A percentile compares a stretch with the other conserved stretches of the same genome.
These are phyloP conservation scores for Columba livia DNA, from an alignment of 2,113 vertebrate species.

Conservation along the genomic window DNA sequence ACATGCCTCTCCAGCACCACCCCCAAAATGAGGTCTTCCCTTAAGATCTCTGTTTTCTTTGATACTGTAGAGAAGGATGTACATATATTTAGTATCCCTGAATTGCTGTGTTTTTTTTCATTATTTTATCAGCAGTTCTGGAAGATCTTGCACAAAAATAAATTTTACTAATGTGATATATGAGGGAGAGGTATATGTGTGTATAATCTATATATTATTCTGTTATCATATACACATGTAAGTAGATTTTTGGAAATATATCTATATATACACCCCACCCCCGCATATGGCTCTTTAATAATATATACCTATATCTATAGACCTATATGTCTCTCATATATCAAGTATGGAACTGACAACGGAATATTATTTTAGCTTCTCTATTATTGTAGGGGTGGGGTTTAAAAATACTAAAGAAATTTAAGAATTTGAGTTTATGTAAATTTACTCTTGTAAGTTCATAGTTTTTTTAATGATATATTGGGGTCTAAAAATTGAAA, in stretches of 20 bases:
- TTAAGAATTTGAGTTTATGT: neutral
- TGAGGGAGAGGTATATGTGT: neutral
- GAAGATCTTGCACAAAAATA: neutral
- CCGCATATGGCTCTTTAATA: neutral
- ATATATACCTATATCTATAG: neutral
- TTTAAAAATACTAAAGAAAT: neutral
- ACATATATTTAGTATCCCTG: neutral
- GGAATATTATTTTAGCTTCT: neutral
- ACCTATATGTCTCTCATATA: neutral
- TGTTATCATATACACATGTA: neutral
- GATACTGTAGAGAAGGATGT: neutral
- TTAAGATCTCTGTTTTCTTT: neutral
- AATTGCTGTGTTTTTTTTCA: neutral
- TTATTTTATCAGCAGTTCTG: neutral
- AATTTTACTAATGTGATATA: neutral
- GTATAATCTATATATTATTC: neutral
- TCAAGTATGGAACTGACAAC: neutral
- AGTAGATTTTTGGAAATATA: neutral
- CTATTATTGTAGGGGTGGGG: neutral
- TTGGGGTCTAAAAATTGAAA: neutral
- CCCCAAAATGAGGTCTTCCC: neutral
- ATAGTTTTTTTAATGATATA: neutral
- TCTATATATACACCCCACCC: fast-evolving
- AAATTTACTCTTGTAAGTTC: neutral
- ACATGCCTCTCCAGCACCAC: neutral